Percentiles rank a stretch among this genome's conserved stretches.
phyloP scores from a whole-genome alignment of 2,888 invertebrate genomes.

The Ormia ochracea region DNA sequence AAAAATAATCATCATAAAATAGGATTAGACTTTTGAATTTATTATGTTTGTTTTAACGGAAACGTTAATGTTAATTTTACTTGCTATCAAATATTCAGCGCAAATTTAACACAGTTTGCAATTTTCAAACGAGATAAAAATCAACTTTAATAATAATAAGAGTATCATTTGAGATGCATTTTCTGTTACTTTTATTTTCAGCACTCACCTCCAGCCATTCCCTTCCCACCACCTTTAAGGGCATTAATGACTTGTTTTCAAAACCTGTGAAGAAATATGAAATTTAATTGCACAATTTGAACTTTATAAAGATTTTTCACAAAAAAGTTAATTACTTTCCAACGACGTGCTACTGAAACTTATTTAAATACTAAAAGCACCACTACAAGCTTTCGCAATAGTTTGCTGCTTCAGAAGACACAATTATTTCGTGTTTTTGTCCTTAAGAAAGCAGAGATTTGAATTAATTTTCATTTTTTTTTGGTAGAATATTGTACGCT shows the following conservation, averaged over 20 bases:
- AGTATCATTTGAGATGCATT: too few relatives aligned
- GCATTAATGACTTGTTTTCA: not conserved
- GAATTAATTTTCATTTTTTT: too few relatives aligned
- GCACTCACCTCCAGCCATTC: not conserved
- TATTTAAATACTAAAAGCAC: slow-evolving; percentile 11
- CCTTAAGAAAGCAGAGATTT: not conserved
- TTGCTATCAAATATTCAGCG: not conserved
- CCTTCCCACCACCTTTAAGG: not conserved
- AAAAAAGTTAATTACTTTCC: slow-evolving; percentile 54
- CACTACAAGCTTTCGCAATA: not conserved
- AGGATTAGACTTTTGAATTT: not conserved
- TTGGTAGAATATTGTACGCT: too few relatives aligned
- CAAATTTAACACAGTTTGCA: not conserved
- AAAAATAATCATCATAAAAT: not conserved
- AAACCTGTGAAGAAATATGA: not conserved
- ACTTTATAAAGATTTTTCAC: not conserved
- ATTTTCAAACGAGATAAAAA: not conserved
- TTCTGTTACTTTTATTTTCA: not conserved
- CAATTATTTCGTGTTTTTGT: not conserved
- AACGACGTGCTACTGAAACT: slow-evolving; percentile 39
- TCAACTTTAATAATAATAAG: not conserved
- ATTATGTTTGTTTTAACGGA: not conserved
- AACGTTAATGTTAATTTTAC: not conserved
- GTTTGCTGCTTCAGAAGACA: slow-evolving; percentile 1
- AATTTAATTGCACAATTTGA: not conserved